Base-by-base conservation (phyloP, 1,140 invertebrate genomes). In the Aphidius ervi region DNA sequence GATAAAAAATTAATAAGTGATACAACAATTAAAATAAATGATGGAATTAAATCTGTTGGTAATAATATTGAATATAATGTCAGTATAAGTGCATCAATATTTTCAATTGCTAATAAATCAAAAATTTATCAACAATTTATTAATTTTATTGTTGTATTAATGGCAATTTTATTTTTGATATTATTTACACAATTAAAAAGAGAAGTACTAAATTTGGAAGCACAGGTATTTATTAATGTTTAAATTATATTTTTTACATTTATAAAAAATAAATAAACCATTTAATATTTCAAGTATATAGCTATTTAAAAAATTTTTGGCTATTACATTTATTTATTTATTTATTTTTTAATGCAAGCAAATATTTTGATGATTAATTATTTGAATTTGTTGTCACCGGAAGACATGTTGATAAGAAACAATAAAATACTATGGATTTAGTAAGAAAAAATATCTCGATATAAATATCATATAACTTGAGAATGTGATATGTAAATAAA, bases 51-150 rank as follows among this genome's bases (percentile, higher is more conserved):
- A 49, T 47, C 61, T 49, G 39, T 53, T 57, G 63, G 67, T 9
- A 70, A 70, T 59, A 63, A 70, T 16, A 70, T 74, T 59, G 72
- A 76, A 55, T 74, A 69, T 66, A 74, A 72, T 61, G 68, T 76
- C 7, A 72, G 74, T 39, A 74, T 72, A 71, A 74, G 70, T 9
- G 67, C 74, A 0, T 72, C 64, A 23, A 3, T 31, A 3, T 65
- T 76, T 31, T 69, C 73, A 8, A 71, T 59, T 40, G 59, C 64
- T 5, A 68, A 63, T 41, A 68, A 64, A 52, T 70, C 68, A 56
- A 72, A 71, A 60, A 64, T 74, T 56, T 65, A 68, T 58, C 64
- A 65, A 49, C 62, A 64, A 59, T 57, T 65, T 9, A 59, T 62
- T 10, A 59, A 55, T 53, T 52, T 71, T 16, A 7, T 66, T 9